Conservation (phyloP, 2,797 vertebrate species). For the Microhierax caerulescens region DNA sequence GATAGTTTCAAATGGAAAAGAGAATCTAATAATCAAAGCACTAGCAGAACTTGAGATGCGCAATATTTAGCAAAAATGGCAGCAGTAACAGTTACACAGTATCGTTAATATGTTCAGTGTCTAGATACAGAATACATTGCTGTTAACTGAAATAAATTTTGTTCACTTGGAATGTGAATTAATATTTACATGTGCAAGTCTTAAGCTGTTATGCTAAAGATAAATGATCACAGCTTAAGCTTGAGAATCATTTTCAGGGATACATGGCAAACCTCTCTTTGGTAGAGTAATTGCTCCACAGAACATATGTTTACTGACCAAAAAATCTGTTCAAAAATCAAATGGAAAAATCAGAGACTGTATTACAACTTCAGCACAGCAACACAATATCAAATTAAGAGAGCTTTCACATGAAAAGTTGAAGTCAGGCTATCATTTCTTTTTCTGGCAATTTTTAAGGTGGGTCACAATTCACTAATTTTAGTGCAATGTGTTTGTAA, state of each 20-base stretch:
- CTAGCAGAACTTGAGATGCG: neutral
- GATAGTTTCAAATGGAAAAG: constrained; percentile 6
- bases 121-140: neutral
- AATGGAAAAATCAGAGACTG: neutral
- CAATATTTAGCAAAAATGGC: neutral
- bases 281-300: neutral
- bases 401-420: neutral
- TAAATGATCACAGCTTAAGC: neutral
- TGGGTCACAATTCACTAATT: neutral
- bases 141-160: neutral
- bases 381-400: neutral
- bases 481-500: neutral
- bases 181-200: neutral
- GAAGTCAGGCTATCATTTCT: neutral
- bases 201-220: neutral
- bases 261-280: neutral
- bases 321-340: neutral
- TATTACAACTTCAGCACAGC: neutral
- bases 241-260: neutral
- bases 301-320: neutral
- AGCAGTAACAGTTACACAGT: neutral
- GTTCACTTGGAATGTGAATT: neutral
- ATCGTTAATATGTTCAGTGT: neutral
- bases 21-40: neutral
- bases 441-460: neutral